phyloP scores from a whole-genome alignment of 2,888 invertebrate species.

The Laothoe populi region DNA sequence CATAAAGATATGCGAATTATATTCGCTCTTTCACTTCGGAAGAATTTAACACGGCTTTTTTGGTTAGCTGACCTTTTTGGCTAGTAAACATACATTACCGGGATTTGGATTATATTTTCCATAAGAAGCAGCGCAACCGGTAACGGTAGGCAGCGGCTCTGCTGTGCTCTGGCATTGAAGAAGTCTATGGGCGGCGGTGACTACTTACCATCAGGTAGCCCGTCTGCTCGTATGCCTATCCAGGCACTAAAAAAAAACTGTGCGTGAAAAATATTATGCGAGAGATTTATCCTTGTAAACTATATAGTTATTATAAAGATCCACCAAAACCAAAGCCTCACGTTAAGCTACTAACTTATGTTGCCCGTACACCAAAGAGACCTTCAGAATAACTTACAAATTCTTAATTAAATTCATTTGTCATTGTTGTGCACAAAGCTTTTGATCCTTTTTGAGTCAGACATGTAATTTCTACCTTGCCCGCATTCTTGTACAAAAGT shows the following conservation, averaged over 20 bases:
- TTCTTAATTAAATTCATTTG: constrained; percentile 22
- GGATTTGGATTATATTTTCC: neutral
- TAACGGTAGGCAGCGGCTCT: too few relatives aligned
- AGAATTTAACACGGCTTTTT: constrained; percentile 3
- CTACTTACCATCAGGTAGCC: too few relatives aligned
- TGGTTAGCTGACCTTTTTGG: constrained; percentile 16
- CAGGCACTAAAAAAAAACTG: too few relatives aligned
- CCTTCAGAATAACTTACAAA: neutral
- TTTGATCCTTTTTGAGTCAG: constrained; percentile 10
- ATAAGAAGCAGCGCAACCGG: neutral
- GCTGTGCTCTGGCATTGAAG: too few relatives aligned
- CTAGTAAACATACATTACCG: constrained; percentile 5
- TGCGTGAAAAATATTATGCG: constrained; percentile 4
- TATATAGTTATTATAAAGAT: neutral
- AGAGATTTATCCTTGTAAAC: neutral
- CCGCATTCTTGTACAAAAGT: constrained; percentile 11
- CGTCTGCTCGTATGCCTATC: too few relatives aligned
- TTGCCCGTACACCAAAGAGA: neutral
- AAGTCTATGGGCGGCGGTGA: too few relatives aligned
- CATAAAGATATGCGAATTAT: neutral
- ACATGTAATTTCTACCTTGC: constrained; percentile 11
- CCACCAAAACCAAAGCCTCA: neutral
- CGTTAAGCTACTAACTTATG: neutral
- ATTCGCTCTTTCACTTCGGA: neutral
- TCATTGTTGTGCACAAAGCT: constrained; percentile 8